Evolutionary conservation across 2,888 invertebrate genomes (phyloP), one percentile per base, ranked within the genome.

Genomic region (Zootermopsis nevadensis): DNA sequence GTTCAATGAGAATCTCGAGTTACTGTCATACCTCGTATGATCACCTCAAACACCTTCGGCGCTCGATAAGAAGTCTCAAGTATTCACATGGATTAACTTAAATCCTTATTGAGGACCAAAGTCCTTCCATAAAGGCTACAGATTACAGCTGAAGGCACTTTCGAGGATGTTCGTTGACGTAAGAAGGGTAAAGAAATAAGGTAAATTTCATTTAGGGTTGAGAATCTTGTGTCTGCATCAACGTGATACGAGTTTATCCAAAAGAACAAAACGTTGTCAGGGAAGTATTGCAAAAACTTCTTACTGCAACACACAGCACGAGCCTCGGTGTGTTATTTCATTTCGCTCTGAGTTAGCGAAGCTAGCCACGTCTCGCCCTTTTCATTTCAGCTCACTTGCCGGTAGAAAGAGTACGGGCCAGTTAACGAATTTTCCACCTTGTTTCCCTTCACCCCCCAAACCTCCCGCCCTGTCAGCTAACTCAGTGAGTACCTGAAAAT

Each of bases 391-490:
- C 60, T 55, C 60, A 79, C 77, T 77, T 55, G 77, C 77, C 35
- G 33, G 60, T 30, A 24, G 35, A 33, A 35, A 55, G 35, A 55
- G 53, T 69, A 53, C 76, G 35, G 74, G 48, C 31, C 82, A 74
- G 82, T 82, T 82, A 82, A 82, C 82, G 76, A 82, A 82, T 82
- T 82, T 82, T 82, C 82, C 82, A 82, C 82, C 82, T 82, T 82
- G 81, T 69, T 81, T 69, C 81, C 69, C 27, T 53, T n/a, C 79
- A 31, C 53, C 24, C 79, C 60, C 19, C 48, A 48, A 48, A n/a
- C 30, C 77, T 7, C 38, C 30, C 22, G 7, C 19, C 22, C 60
- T 60, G 60, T 60, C 27, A 60, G 60, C 60, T 53, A 53, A 53
- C 35, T 74, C 74, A 74, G 74, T n/a, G 35, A 33, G 35, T 76